Evolutionary conservation across 2,888 invertebrate genomes (phyloP).

Genomic region (Thereva nobilitata): DNA sequence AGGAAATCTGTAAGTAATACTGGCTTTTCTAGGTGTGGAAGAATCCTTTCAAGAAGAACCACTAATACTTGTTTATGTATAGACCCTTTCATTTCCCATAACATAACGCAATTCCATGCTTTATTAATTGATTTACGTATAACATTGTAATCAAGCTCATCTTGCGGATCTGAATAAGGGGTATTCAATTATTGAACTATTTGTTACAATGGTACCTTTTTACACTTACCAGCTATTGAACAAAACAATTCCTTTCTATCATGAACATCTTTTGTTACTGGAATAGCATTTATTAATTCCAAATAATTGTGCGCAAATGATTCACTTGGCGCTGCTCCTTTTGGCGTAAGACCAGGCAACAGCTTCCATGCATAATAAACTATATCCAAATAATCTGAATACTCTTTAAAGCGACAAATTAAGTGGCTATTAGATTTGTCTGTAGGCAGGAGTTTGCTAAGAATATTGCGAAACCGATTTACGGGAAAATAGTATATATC

Average conservation of each 20-base stretch:
- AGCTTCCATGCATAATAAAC: conserved; percentile 72
- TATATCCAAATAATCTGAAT: conserved; percentile 74
- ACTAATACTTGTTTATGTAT: conserved; percentile 79
- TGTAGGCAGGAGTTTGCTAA: conserved; percentile 67
- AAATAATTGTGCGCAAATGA: conserved; percentile 67
- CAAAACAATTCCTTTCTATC: conserved; percentile 55
- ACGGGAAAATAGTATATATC: conserved; percentile 68
- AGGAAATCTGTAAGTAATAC: conserved; percentile 87
- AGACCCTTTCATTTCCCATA: conserved; percentile 69
- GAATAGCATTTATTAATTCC: conserved; percentile 64
- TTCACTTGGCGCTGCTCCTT: conserved; percentile 57
- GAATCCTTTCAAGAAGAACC: conserved; percentile 78
- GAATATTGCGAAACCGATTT: conserved; percentile 67
- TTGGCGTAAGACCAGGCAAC: conserved; percentile 64
- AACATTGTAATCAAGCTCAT: conserved; percentile 60
- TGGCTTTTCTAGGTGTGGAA: conserved; percentile 80
- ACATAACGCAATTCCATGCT: conserved; percentile 77
- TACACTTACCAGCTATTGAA: conserved; percentile 54
- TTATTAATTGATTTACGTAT: conserved; percentile 68
- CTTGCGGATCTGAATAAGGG: conserved; percentile 24
- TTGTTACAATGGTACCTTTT: not conserved
- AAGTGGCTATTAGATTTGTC: conserved; percentile 65
- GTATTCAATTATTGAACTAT: not conserved
- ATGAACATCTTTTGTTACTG: conserved; percentile 53
- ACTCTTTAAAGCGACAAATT: conserved; percentile 74